Base-by-base conservation (phyloP, 2,113 vertebrate genomes). In the Oophaga pumilio region DNA sequence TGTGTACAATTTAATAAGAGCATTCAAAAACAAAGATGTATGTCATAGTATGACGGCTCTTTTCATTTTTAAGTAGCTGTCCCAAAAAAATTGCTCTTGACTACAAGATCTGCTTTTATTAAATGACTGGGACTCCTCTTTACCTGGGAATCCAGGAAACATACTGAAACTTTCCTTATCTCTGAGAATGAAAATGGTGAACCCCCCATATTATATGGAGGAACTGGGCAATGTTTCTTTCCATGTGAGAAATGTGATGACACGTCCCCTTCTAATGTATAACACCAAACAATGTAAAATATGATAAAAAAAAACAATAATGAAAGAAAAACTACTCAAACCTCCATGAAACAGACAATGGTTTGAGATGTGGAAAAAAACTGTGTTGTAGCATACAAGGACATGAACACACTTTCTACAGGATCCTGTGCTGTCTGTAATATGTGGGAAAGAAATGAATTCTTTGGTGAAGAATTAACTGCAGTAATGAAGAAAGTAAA, bases 341-440 rank as follows among this genome's bases (percentile, higher is more conserved):
- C 50, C 20, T 22, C 33, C 60, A 66, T 33, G 20, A 66, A 64
- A 82, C 62, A 33, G 26, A 82, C 80, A 68, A 66, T 22, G 13
- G 8, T 60, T 60, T 50, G 2, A 50, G 43, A 43, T 26, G 62
- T 69, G 81, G 81, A 83, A 83, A 83, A 68, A 69, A 83, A 83
- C 81, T 69, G 8, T 18, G 20, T n/a, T 18, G 64, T 52, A 84
- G 82, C 24, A 50, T 33, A 33, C 18, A 26, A 59, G 17, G 82
- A 84, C 66, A 33, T 57, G 17, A 84, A 53, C 33, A 71, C 73
- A 84, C 82, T 84, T 84, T 68, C 82, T 74, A 28, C 52, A 84
- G 82, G 82, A 84, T 59, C 82, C 26, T 56, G 24, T 71, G 53
- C 69, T 56, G 66, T 84, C 26, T 84, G 66, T 59, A 71, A 57